Evolutionary conservation across 37 sponge, comb jelly and placozoan genomes (phyloP), one percentile per base, ranked within the genome.

Genomic region (Eunapius fragilis): DNA sequence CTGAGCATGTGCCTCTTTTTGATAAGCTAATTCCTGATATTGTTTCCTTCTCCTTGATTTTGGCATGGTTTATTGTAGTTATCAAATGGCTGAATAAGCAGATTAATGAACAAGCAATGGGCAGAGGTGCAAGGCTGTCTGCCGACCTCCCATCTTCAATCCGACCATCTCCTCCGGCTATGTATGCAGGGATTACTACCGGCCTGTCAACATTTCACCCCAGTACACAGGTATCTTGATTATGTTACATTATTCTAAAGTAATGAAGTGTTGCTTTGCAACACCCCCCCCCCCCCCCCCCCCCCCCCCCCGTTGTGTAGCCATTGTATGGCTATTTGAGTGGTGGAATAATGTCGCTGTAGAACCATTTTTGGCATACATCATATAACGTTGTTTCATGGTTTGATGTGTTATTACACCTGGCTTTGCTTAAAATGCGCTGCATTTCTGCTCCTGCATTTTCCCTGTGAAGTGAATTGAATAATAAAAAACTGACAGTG

Each of bases 41-140:
- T n/a, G 9, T 45, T 4, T 45, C 47, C 77, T 7, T 3, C 7
- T 10, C 10, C 72, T 71, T 71, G 27, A 30, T 72, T 6, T 41
- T 41, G 12, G 14, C 17, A 25, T 27, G 26, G 9, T 73, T 33
- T 30, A 31, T 28, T 89, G 6, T 81, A 94, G 94, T 94, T 25
- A 87, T 94, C 76, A 85, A 41, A 25, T 94, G 94, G 94, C 83
- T 94, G 47, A 90, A 94, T 68, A 94, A 90, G 47, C 91, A 90
- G 71, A 77, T 87, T n/a, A 94, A 90, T 82, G 91, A 90, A 50
- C 91, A 82, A 68, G 73, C 82, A 82, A 67, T 91, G 68, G 81
- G 82, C 6, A 36, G 72, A 6, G 84, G 74, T 13, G 24, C 67
- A 0, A 34, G 77, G 10, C 30, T 31, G 28, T 25, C 77, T 13